Conservation (phyloP, 2,888 invertebrate genomes). For the Drepana falcataria region DNA sequence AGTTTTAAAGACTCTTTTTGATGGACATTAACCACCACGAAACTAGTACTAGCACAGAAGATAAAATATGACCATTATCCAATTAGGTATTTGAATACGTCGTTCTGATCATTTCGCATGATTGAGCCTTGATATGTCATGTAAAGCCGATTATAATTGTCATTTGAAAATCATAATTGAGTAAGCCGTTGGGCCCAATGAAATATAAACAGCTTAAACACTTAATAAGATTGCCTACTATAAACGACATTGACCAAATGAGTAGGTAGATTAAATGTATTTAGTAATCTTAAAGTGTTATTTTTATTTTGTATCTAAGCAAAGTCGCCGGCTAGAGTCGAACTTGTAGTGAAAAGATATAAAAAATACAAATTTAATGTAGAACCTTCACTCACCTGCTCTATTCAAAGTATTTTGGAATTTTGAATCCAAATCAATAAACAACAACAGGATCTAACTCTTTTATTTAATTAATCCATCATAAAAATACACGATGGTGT, state of each 20-base stretch:
- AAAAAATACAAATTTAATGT: too few relatives aligned
- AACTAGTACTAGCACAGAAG: neutral
- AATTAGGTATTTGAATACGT: constrained; percentile 13
- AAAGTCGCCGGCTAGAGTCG: too few relatives aligned
- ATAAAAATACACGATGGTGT: too few relatives aligned
- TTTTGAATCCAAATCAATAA: too few relatives aligned
- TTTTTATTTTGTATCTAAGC: too few relatives aligned
- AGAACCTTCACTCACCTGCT: too few relatives aligned
- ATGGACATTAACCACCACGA: neutral
- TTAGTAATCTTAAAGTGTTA: too few relatives aligned
- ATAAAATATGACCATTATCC: constrained; percentile 13
- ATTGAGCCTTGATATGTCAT: neutral
- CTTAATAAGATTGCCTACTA: too few relatives aligned
- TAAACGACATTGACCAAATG: neutral
- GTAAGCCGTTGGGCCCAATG: neutral
- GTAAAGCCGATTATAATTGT: neutral
- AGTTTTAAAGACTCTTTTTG: constrained; percentile 3
- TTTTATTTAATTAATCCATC: too few relatives aligned
- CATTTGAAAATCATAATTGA: neutral
- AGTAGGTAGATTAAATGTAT: neutral
- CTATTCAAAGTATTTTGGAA: too few relatives aligned
- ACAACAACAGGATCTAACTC: too few relatives aligned
- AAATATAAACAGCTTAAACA: neutral
- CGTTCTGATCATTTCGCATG: constrained; percentile 7
- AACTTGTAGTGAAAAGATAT: too few relatives aligned